A percentile compares a stretch with the other conserved stretches of the same genome.
Conservation (phyloP, 2,797 vertebrate species). For the Tenualosa ilisha region DNA sequence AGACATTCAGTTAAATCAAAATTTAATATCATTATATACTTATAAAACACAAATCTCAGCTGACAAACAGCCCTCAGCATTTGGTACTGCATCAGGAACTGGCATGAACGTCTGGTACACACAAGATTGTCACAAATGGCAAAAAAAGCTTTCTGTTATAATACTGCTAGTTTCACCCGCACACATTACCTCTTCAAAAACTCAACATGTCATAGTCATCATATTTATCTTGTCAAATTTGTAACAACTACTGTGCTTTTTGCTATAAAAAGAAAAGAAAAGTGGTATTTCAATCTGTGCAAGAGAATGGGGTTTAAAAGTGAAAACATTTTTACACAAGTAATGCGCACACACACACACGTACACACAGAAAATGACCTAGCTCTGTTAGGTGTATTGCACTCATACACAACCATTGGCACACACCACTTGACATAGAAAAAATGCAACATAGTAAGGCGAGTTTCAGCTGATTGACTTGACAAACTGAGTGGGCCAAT, state of each 20-base stretch:
- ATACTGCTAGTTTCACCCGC: conserved; percentile 59
- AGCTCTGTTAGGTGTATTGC: background rate
- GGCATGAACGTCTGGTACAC: conserved; percentile 58
- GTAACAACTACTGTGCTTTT: conserved; percentile 18
- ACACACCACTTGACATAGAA: conserved; percentile 36
- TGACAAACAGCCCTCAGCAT: conserved; percentile 64
- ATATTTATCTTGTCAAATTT: conserved; percentile 13
- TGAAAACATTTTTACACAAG: conserved; percentile 12
- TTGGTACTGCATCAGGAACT: conserved; percentile 69
- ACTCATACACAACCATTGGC: conserved; percentile 2
- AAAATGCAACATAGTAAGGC: conserved; percentile 28
- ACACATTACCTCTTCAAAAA: conserved; percentile 17
- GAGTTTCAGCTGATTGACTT: conserved; percentile 24
- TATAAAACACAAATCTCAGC: conserved; percentile 67
- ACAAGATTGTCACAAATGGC: conserved; percentile 68
- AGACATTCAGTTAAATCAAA: conserved; percentile 56
- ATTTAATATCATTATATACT: conserved; percentile 67
- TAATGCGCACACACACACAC: conserved; percentile 15
- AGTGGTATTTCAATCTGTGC: conserved; percentile 23
- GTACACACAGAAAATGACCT: conserved; percentile 5
- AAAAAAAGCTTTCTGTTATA: conserved; percentile 57
- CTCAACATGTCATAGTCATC: conserved; percentile 27
- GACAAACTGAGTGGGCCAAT: conserved; percentile 14
- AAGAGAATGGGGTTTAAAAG: conserved; percentile 10
- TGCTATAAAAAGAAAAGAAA: conserved; percentile 22